A percentile compares a stretch with the other conserved stretches of the same genome.
These are phyloP conservation scores for Crotophaga sulcirostris DNA, from an alignment of 2,113 vertebrate species.

Conservation along the genomic window DNA sequence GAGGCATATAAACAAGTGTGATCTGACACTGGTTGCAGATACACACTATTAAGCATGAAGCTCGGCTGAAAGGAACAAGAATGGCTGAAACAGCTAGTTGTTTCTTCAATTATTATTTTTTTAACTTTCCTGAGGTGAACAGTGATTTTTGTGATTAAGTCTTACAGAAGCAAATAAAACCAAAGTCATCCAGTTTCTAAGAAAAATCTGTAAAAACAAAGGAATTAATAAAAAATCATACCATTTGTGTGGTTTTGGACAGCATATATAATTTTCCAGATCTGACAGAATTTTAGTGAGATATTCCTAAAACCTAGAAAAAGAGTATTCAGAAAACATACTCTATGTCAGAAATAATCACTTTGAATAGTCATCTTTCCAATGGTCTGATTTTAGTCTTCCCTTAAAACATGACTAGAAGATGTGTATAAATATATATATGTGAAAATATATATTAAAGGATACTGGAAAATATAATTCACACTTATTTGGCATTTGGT, in stretches of 20 bases:
- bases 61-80: background rate
- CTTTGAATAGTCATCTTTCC: background rate
- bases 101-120: background rate
- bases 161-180: background rate
- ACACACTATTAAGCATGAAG: background rate
- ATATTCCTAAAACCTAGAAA: background rate
- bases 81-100: background rate
- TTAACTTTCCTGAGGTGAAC: background rate
- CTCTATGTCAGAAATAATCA: background rate
- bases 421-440: no score
- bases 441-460: background rate
- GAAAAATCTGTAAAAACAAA: background rate
- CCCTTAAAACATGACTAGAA: background rate
- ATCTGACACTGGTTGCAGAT: background rate
- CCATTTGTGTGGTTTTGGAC: background rate
- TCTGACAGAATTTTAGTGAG: background rate
- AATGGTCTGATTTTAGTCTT: background rate
- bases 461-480: background rate
- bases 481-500: background rate
- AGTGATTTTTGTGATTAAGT: background rate
- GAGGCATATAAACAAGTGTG: background rate
- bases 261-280: background rate
- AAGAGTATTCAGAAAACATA: background rate
- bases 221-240: background rate
- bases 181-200: background rate